Conservation (phyloP, 1,140 invertebrate genomes). For the Heliconius himera region DNA sequence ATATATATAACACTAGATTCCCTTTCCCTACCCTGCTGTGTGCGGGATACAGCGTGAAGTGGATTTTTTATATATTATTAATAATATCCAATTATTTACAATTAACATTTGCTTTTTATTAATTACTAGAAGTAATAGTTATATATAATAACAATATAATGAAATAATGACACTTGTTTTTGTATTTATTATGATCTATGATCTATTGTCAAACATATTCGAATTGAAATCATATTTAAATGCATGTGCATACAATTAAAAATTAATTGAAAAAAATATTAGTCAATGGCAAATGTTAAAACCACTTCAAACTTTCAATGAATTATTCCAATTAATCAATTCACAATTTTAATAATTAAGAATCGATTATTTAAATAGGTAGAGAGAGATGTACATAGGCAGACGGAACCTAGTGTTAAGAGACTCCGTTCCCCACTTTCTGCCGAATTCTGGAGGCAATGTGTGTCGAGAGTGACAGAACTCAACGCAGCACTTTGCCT, state of each 20-base stretch:
- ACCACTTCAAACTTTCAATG: neutral
- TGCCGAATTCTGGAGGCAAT: no score
- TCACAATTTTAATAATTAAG: neutral
- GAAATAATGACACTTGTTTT: constrained; percentile 5
- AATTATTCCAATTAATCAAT: neutral
- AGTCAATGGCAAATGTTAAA: constrained; percentile 1
- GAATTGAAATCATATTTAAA: constrained; percentile 2
- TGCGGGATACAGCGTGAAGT: no score
- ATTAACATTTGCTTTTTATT: no score
- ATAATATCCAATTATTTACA: no score
- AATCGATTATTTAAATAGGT: neutral
- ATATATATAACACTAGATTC: no score
- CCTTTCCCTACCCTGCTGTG: no score
- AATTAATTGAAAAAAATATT: neutral
- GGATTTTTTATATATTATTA: no score
- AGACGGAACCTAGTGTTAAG: no score
- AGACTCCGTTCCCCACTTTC: no score
- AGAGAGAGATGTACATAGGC: neutral
- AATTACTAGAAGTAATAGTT: neutral
- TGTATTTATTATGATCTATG: neutral
- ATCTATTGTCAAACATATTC: neutral
- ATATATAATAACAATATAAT: constrained; percentile 2
- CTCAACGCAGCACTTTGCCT: no score
- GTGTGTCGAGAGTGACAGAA: no score
- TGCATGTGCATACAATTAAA: constrained; percentile 7